Evolutionary conservation across 2,888 invertebrate genomes (phyloP).

Genomic region (Gortyna flavago): DNA sequence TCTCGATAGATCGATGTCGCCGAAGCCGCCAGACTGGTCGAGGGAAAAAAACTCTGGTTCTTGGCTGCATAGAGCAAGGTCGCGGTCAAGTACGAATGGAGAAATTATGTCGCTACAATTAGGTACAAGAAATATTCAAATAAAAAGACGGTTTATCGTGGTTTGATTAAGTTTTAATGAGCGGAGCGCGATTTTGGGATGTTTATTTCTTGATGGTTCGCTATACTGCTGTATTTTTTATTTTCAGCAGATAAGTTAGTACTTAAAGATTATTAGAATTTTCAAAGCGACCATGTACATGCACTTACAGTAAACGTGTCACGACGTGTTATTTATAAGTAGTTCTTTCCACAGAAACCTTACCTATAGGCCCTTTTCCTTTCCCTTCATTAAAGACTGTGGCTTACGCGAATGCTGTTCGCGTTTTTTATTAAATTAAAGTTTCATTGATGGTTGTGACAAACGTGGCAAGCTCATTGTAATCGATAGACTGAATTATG

Average conservation of each 20-base stretch:
- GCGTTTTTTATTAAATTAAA: constrained; percentile 19
- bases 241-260: background rate
- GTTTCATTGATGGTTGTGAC: constrained; percentile 12
- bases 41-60: constrained; percentile 44
- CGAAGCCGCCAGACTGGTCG: constrained; percentile 44
- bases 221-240: background rate
- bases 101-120: constrained; percentile 49
- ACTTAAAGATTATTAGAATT: background rate
- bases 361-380: constrained; percentile 7
- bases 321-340: constrained; percentile 18
- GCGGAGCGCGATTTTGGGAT: background rate
- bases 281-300: background rate
- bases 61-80: constrained; percentile 64
- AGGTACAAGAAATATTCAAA: constrained; percentile 5
- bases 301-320: background rate
- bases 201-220: background rate
- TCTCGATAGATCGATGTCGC: constrained; percentile 33
- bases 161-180: background rate
- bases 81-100: constrained; percentile 67
- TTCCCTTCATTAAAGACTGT: background rate
- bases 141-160: background rate
- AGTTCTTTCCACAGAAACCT: constrained; percentile 10
- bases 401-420: background rate
- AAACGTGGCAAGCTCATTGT: constrained; percentile 3
- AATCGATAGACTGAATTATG: constrained; percentile 49